Base-by-base conservation (phyloP, 2,113 vertebrate genomes). In the Reinhardtius hippoglossoides region DNA sequence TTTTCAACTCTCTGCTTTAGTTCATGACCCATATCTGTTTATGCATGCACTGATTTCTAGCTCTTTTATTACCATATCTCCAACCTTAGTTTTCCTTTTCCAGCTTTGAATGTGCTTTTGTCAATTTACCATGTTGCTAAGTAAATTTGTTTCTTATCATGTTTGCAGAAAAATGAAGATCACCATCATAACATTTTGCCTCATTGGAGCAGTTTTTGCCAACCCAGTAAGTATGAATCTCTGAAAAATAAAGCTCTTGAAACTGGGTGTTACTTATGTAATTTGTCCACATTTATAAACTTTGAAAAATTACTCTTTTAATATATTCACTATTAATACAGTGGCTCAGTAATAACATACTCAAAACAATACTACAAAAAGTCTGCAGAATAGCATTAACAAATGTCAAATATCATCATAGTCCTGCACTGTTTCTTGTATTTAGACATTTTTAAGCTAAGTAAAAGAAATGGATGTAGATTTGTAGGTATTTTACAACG, bases 141-240 rank as follows among this genome's bases (percentile, higher is more conserved):
- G 23, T 21, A 3, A 1, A 20, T 50, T 5, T 52, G 35, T 67
- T 21, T 40, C 20, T 55, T 9, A 21, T 16, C n/a, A 24, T 40
- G 14, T 27, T 68, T 54, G 26, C 46, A 67, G 27, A n/a, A 93
- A 89, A 73, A 93, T 94, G 93, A 89, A 82, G 78, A 18, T 42
- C 14, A 23, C 21, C 31, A 76, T 91, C 9, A 61, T 92, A 40
- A 75, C 64, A 12, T 70, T 92, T 84, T 94, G 85, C 83, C 80
- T 94, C 61, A 69, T 92, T 70, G 92, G 90, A 75, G 76, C 79
- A 37, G 65, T 86, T 65, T 81, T 87, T 83, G 76, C 92, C 70
- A 92, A 80, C 24, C 91, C 92, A 23, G 93, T 94, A 74, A 93
- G 91, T 91, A 76, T 61, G 13, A 75, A 54, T 20, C n/a, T 8